Conservation (phyloP, 2,888 invertebrate genomes). For the Leptothorax acervorum region DNA sequence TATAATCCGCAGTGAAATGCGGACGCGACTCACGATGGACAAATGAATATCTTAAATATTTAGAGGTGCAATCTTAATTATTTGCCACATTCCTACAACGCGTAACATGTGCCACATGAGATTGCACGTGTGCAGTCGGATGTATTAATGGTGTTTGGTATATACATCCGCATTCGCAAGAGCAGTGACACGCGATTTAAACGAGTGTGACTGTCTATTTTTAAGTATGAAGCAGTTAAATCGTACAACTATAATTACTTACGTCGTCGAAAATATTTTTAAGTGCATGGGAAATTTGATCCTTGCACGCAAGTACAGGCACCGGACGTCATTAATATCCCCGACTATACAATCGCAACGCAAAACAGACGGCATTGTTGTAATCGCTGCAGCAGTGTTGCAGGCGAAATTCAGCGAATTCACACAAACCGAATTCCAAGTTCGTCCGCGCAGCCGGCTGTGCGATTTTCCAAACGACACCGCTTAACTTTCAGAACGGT, state of each 20-base stretch:
- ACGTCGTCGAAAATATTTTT: not conserved
- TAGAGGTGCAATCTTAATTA: constrained; percentile 37
- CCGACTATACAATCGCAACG: not conserved
- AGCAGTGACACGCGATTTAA: not conserved
- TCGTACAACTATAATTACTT: not conserved
- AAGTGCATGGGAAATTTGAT: not conserved
- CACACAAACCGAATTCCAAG: constrained; percentile 21
- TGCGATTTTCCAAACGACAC: constrained; percentile 41
- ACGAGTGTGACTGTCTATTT: not conserved
- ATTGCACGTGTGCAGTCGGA: constrained; percentile 18
- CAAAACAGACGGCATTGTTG: constrained; percentile 4
- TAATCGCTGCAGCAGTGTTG: not conserved
- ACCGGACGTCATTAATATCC: not conserved
- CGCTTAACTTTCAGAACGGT: constrained; percentile 21
- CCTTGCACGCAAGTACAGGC: not conserved
- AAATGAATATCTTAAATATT: constrained; percentile 46
- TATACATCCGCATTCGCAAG: not conserved
- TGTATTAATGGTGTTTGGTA: not conserved
- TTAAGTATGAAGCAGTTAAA: not conserved
- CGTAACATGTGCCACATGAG: not conserved
- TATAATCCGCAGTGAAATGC: not conserved
- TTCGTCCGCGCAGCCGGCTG: not conserved
- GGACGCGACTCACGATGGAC: not conserved
- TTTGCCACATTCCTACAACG: constrained; percentile 26
- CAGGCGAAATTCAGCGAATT: constrained; percentile 28